These are phyloP conservation scores for Hippoglossus hippoglossus DNA, from an alignment of 2,797 vertebrate genomes.

Conservation along the genomic window DNA sequence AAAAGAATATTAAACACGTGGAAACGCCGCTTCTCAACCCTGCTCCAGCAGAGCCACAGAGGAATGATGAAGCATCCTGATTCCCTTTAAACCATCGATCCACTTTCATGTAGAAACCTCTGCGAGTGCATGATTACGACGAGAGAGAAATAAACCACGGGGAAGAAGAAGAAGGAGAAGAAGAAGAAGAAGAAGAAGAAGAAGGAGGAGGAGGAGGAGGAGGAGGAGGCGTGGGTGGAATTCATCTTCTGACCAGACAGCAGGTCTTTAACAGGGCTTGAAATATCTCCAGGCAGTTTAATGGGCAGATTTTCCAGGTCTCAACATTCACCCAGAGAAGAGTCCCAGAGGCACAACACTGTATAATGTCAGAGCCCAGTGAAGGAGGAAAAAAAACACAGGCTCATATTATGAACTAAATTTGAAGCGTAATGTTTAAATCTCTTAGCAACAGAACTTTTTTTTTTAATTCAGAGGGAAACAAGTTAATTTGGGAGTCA, in stretches of 20 bases:
- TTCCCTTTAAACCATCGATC: slow-evolving; percentile 19
- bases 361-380: slow-evolving; percentile 38
- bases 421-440: slow-evolving; percentile 35
- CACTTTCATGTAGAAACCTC: slow-evolving; percentile 22
- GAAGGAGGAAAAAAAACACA: slow-evolving; percentile 1
- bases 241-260: slow-evolving; percentile 64
- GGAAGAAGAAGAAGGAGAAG: too few species aligned
- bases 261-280: slow-evolving; percentile 56
- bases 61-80: slow-evolving; percentile 13
- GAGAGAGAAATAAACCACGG: background rate
- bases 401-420: slow-evolving; percentile 11
- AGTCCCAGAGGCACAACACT: slow-evolving; percentile 26
- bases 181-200: too few species aligned
- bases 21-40: background rate
- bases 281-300: slow-evolving; percentile 56
- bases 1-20: background rate
- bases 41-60: background rate
- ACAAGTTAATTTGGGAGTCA: too few species aligned
- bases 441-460: slow-evolving; percentile 8
- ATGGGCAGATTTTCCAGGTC: slow-evolving; percentile 57
- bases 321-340: slow-evolving; percentile 32
- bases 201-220: background rate
- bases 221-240: slow-evolving; percentile 42
- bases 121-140: slow-evolving; percentile 27
- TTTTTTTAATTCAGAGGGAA: too few species aligned